phyloP scores from a whole-genome alignment of 2,797 vertebrate genomes.

The Champsocephalus esox region DNA sequence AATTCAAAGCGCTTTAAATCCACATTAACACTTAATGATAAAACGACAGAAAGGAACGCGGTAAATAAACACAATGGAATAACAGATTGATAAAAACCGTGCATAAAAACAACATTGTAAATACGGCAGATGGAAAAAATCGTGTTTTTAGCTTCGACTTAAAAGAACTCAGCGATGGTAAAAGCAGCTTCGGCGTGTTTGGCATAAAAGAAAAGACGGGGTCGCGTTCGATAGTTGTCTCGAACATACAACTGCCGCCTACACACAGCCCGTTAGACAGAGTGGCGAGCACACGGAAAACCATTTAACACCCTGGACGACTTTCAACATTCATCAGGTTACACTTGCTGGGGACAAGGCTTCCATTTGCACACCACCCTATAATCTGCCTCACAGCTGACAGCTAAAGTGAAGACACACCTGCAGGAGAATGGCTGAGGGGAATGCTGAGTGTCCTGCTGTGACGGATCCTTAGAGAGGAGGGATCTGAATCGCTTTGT shows the following conservation, averaged over 20 bases:
- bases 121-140: no score
- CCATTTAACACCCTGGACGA: conserved; percentile 70
- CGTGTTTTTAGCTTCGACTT: no score
- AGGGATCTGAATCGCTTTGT: conserved; percentile 39
- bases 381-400: conserved; percentile 74
- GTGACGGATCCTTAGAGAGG: conserved; percentile 58
- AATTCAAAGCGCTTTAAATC: no score
- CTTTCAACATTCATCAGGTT: conserved; percentile 67
- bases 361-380: conserved; percentile 68
- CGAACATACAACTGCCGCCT: conserved; percentile 63
- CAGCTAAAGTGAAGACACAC: conserved; percentile 76
- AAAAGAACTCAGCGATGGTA: no score
- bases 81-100: no score
- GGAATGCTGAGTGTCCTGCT: conserved; percentile 58
- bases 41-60: no score
- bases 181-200: no score
- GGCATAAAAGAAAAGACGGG: neutral
- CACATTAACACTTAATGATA: no score
- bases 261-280: conserved; percentile 78
- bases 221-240: conserved; percentile 61
- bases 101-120: no score
- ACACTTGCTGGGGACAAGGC: conserved; percentile 35
- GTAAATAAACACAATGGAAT: no score
- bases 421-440: conserved; percentile 62
- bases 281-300: conserved; percentile 67